Conservation (phyloP, 2,888 invertebrate genomes). For the Nineta flava region DNA sequence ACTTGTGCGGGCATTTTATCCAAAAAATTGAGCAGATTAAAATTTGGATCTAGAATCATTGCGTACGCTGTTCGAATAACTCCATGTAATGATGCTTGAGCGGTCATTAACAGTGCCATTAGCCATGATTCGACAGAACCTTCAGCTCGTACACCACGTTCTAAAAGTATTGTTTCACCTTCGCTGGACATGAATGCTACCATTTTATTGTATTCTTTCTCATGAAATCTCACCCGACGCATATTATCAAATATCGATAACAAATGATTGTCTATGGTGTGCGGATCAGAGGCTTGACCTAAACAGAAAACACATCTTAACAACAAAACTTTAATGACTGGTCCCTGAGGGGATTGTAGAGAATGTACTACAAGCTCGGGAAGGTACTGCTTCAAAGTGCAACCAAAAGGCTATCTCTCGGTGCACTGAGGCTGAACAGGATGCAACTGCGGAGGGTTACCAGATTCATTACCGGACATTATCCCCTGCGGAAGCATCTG, state of each 20-base stretch:
- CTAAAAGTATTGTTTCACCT: slow-evolving; percentile 79
- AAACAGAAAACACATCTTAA: neutral
- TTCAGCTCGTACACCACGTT: slow-evolving; percentile 79
- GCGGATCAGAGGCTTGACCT: slow-evolving; percentile 86
- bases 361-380: too few species aligned
- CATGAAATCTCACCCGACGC: slow-evolving; percentile 83
- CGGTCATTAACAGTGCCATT: slow-evolving; percentile 72
- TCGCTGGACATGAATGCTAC: slow-evolving; percentile 82
- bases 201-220: slow-evolving; percentile 89
- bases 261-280: slow-evolving; percentile 88
- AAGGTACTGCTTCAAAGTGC: too few species aligned
- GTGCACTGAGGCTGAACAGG: too few species aligned
- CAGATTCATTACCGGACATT: too few species aligned
- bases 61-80: slow-evolving; percentile 76
- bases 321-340: too few species aligned
- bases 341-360: too few species aligned
- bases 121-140: slow-evolving; percentile 94
- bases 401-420: too few species aligned
- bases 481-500: too few species aligned
- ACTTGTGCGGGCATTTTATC: slow-evolving; percentile 93
- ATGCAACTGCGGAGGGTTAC: too few species aligned
- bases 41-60: slow-evolving; percentile 73
- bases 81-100: slow-evolving; percentile 79
- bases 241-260: slow-evolving; percentile 94
- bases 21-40: slow-evolving; percentile 70